Base-by-base conservation (phyloP, 1,140 invertebrate species). In the Sinonovacula constricta region DNA sequence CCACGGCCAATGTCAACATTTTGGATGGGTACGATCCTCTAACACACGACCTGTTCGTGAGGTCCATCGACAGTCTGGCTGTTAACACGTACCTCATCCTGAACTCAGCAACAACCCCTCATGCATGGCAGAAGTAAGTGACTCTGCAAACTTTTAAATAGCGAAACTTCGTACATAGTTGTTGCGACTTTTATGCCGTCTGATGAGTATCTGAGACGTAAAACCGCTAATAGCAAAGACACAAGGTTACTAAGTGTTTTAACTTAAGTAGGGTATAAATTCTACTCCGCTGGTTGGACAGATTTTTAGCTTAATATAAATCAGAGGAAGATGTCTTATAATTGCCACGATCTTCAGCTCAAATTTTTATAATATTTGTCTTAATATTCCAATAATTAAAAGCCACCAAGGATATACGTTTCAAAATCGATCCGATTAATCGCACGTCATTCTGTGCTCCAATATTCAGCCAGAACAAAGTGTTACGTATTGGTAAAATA, bases 11-110 rank as follows among this genome's bases (percentile, higher is more conserved):
- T 53, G 22, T 71, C 3, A 33, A 69, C 28, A 72, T 81, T 1
- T 57, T 84, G 14, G 82, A 84, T 59, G 82, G 82, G 26, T 80
- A 63, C 24, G 69, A 84, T 67, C 49, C 60, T 18, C 54, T 45
- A 18, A 77, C 36, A 24, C 39, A 71, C 24, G 24, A n/a, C 1
- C 18, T 81, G 14, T 84, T 75, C 63, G 45, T 81, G 5, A 31
- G 82, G 18, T 49, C 69, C 15, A 59, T 80, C 2, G 72, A 84
- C 53, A 77, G 51, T 0, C 30, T 80, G 26, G 77, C 56, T 14
- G 77, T 74, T 0, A 81, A 80, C 24, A 70, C 12, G 34, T 70
- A 31, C 24, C 59, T 30, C n/a, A n/a, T 33, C 26, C 15, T 70
- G 67, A 45, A 70, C 31, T 45, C 67, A 2, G n/a, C 53, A 56